phyloP scores from a whole-genome alignment of 2,888 invertebrate species.

The Toxonevra muliebris region DNA sequence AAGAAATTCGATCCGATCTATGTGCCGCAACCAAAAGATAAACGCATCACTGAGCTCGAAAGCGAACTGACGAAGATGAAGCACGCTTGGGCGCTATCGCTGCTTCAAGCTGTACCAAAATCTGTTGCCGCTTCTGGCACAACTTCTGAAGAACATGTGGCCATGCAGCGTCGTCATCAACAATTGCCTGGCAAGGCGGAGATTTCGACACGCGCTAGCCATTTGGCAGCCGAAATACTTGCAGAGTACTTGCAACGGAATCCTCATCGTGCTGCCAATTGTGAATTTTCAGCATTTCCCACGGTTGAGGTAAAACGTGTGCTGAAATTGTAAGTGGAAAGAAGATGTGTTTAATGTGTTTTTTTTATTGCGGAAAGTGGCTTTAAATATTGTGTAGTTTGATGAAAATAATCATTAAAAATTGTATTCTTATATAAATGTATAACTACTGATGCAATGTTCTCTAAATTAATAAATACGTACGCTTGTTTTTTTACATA shows the following conservation, averaged over 20 bases:
- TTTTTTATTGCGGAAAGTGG: conserved; percentile 26
- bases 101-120: conserved; percentile 53
- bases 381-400: conserved; percentile 10
- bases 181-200: conserved; percentile 51
- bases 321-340: conserved; percentile 49
- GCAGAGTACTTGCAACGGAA: conserved; percentile 63
- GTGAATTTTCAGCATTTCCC: conserved; percentile 62
- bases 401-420: background rate
- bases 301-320: conserved; percentile 62
- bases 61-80: conserved; percentile 68
- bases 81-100: conserved; percentile 65
- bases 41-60: conserved; percentile 67
- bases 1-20: conserved; percentile 68
- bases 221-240: conserved; percentile 61
- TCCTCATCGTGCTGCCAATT: conserved; percentile 60
- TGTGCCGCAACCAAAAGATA: conserved; percentile 66
- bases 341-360: conserved; percentile 19
- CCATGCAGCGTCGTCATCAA: conserved; percentile 54
- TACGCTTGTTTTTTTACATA: too few species aligned
- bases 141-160: conserved; percentile 41
- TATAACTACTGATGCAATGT: too few species aligned
- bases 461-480: too few species aligned
- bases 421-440: too few species aligned
- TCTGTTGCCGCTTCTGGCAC: conserved; percentile 30
- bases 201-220: conserved; percentile 58